A percentile compares a stretch with the other conserved stretches of the same genome.
Evolutionary conservation across 1,140 invertebrate genomes (phyloP).

Genomic region (Trichoplusia ni): DNA sequence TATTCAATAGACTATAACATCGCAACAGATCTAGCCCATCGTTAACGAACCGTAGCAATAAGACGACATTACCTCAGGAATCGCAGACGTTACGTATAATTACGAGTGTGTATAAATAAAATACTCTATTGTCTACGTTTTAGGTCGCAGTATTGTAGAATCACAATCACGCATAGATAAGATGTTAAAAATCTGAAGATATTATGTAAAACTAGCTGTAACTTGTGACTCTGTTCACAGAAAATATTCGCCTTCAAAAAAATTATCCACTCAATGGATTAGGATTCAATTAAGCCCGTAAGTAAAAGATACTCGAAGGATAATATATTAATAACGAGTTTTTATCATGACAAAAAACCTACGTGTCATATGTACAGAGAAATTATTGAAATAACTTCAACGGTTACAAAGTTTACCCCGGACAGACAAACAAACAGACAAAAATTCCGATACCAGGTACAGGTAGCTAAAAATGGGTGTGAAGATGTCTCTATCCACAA

Average conservation of each 20-base stretch:
- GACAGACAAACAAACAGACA: background rate
- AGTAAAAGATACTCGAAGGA: too few relatives aligned
- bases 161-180: constrained; percentile 26
- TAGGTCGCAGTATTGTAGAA: constrained; percentile 15
- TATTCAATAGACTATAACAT: too few relatives aligned
- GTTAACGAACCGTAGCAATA: constrained; percentile 8
- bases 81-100: background rate
- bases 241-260: background rate
- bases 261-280: too few relatives aligned
- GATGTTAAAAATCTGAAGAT: constrained; percentile 23
- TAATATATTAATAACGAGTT: too few relatives aligned
- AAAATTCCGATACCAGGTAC: constrained; percentile 12
- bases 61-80: background rate
- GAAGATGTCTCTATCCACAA: constrained; percentile 25
- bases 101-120: too few relatives aligned
- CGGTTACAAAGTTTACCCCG: background rate
- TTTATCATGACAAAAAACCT: too few relatives aligned
- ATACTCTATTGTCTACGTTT: constrained; percentile 16
- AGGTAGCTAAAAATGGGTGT: too few relatives aligned
- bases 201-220: constrained; percentile 28
- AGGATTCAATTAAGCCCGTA: too few relatives aligned
- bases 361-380: too few relatives aligned
- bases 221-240: too few relatives aligned
- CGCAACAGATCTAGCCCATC: too few relatives aligned
- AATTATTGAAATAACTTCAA: too few relatives aligned